A percentile compares a stretch with the other conserved stretches of the same genome.
Evolutionary conservation across 1,140 invertebrate species (phyloP).

Genomic region (Thaumatotibia leucotreta): DNA sequence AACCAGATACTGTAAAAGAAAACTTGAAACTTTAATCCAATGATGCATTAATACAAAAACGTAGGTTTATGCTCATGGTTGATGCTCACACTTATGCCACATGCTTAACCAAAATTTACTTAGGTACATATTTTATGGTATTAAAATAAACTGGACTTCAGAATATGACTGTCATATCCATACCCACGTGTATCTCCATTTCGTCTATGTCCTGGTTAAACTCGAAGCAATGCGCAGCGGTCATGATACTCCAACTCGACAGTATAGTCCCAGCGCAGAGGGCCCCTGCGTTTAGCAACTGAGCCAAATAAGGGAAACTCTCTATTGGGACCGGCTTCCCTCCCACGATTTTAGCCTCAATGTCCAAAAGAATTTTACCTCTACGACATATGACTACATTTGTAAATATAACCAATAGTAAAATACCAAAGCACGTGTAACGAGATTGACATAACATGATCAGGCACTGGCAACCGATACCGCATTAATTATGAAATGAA

Average conservation of each 20-base stretch:
- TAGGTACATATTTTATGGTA: too few species aligned
- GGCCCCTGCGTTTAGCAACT: slow-evolving; percentile 35
- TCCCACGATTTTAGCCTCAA: slow-evolving; percentile 40
- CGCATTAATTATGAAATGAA: not conserved
- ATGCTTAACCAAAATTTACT: too few species aligned
- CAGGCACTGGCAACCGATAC: not conserved
- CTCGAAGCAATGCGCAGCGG: slow-evolving; percentile 17
- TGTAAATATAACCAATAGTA: not conserved
- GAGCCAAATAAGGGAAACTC: slow-evolving; percentile 35
- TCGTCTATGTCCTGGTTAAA: not conserved
- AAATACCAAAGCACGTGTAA: not conserved
- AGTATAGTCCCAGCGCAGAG: slow-evolving; percentile 13
- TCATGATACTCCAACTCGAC: not conserved
- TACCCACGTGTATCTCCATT: slow-evolving; percentile 13
- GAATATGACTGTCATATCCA: too few species aligned
- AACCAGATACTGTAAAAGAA: too few species aligned
- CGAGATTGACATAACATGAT: not conserved
- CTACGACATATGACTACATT: slow-evolving; percentile 31
- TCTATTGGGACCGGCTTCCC: slow-evolving; percentile 33
- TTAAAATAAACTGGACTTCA: too few species aligned
- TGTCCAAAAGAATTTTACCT: slow-evolving; percentile 11
- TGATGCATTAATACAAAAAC: too few species aligned
- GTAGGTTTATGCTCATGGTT: too few species aligned
- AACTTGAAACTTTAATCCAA: too few species aligned
- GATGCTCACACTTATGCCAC: too few species aligned